These are phyloP conservation scores for Nothoprocta perdicaria DNA, from an alignment of 2,113 vertebrate genomes.

Conservation along the genomic window DNA sequence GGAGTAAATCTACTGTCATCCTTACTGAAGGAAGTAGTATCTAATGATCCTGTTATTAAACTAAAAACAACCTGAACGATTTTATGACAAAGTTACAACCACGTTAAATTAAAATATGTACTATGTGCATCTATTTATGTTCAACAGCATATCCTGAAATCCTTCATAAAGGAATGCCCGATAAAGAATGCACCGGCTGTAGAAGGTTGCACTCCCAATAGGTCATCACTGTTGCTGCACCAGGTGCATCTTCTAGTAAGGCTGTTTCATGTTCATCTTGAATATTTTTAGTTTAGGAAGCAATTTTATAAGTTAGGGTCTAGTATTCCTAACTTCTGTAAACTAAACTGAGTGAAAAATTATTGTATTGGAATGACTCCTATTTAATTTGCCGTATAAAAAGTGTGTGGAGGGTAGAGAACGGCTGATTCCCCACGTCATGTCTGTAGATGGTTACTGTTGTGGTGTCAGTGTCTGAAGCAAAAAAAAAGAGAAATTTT, in stretches of 20 bases:
- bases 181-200: conserved; percentile 56
- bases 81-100: conserved; percentile 55
- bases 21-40: not conserved
- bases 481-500: conserved; percentile 50
- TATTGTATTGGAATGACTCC: conserved; percentile 40
- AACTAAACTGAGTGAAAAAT: conserved; percentile 55
- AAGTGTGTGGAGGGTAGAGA: not conserved
- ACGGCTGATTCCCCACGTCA: not conserved
- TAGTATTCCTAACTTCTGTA: conserved; percentile 50
- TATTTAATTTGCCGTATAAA: conserved; percentile 38
- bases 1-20: not conserved
- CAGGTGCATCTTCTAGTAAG: conserved; percentile 50
- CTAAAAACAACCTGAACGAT: conserved; percentile 40
- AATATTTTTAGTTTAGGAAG: conserved; percentile 57
- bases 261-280: conserved; percentile 60
- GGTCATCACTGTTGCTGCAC: conserved; percentile 12
- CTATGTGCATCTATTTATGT: conserved; percentile 46
- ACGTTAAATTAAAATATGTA: conserved; percentile 38
- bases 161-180: conserved; percentile 46
- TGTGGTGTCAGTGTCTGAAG: conserved; percentile 4
- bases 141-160: conserved; percentile 49
- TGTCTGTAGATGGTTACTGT: conserved; percentile 46
- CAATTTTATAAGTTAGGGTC: conserved; percentile 9
- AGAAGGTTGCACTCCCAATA: conserved; percentile 45
- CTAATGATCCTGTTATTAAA: conserved; percentile 53